phyloP scores from a whole-genome alignment of 2,888 invertebrate genomes.

The Eumerus sabulonum region DNA sequence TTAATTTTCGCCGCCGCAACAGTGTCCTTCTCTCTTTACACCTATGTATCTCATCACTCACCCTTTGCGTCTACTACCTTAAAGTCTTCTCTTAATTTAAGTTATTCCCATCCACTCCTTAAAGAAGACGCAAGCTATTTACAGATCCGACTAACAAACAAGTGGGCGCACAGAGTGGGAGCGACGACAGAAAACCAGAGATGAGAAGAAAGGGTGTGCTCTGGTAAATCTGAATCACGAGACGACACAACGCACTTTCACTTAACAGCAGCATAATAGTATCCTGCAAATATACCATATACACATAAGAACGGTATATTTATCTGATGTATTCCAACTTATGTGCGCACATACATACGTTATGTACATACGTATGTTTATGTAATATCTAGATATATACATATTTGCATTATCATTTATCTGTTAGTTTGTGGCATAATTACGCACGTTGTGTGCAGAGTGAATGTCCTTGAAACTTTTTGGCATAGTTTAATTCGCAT shows the following conservation, averaged over 20 bases:
- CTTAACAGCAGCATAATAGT: constrained; percentile 69
- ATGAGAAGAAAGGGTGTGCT: constrained; percentile 60
- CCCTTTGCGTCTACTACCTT: constrained; percentile 29
- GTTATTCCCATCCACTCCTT: constrained; percentile 53
- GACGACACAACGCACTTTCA: constrained; percentile 69
- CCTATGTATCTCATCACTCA: constrained; percentile 4
- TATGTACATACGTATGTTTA: constrained; percentile 1
- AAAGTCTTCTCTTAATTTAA: constrained; percentile 63
- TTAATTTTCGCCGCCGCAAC: constrained; percentile 44
- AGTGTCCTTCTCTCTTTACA: constrained; percentile 6
- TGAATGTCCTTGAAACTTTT: constrained; percentile 78
- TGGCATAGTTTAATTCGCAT: constrained; percentile 76
- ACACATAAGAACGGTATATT: constrained; percentile 41
- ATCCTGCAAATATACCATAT: constrained; percentile 63
- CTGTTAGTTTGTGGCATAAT: constrained; percentile 69
- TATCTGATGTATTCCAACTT: constrained; percentile 17
- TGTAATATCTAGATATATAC: too few relatives aligned
- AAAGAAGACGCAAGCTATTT: constrained; percentile 66
- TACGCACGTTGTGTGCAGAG: constrained; percentile 69
- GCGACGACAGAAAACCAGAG: constrained; percentile 43
- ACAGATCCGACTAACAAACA: constrained; percentile 64
- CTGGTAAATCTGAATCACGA: constrained; percentile 68
- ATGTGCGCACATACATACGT: background rate
- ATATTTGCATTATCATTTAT: constrained; percentile 67
- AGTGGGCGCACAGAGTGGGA: constrained; percentile 56